Base-by-base conservation (phyloP, 2,113 vertebrate species). In the Eptesicus fuscus region DNA sequence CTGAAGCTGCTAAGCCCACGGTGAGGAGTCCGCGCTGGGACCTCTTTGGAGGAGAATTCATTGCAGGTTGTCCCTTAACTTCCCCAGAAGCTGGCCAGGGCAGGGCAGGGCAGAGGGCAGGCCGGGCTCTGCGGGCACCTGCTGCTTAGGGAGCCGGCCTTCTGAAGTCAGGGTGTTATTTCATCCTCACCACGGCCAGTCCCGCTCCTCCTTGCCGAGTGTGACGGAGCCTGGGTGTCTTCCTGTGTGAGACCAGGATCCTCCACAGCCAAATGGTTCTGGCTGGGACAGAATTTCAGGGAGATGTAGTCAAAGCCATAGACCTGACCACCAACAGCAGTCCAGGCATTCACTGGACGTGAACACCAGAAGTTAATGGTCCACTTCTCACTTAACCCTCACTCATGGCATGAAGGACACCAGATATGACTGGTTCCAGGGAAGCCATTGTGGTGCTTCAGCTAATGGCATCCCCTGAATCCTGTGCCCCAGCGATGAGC, bases 361-460 rank as follows among this genome's bases (percentile, higher is more conserved):
- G 85, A 78, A 59, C 49, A 44, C 56, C 18, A 37, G 84, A 70
- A 53, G 42, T 94, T 23, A 69, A 49, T n/a, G 77, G 80, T 49
- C 61, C 42, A 4, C 30, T 71, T 93, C 23, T 80, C 83, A 51
- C 53, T 53, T 22, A 20, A 67, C 69, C 94, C 40, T 94, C 4
- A 0, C 92, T 92, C 25, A 49, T 59, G 32, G 86, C 89, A 0
- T 30, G 35, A 80, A 82, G 89, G 71, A 91, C 69, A 35, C 9
- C 32, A 65, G 88, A 82, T 89, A n/a, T 73, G 91, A 6, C 40
- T 94, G 35, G 13, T 88, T 35, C 93, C 6, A 30, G 40, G 78
- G 49, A 90, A 94, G 95, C 93, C 53, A 22, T 95, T 86, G 56
- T 2, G 69, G 74, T 23, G 53, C 86, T 94, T 95, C 71, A 51